These are phyloP conservation scores for Camarhynchus parvulus DNA, from an alignment of 2,113 vertebrate species.

Conservation along the genomic window DNA sequence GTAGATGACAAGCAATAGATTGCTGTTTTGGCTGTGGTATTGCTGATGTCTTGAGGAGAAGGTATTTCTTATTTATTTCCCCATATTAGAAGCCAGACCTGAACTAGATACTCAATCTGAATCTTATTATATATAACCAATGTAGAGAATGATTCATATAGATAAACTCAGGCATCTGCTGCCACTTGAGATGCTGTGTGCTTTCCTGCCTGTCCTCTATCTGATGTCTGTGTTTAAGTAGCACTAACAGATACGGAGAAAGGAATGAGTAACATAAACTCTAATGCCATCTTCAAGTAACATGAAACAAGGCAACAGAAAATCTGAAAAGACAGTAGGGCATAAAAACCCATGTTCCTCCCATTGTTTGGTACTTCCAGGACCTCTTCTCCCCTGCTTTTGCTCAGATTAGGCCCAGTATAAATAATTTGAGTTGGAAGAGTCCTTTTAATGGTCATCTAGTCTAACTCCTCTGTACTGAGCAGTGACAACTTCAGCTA, in stretches of 20 bases:
- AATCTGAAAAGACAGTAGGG: not conserved
- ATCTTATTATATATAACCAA: not conserved
- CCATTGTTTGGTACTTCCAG: not conserved
- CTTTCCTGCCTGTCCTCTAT: not conserved
- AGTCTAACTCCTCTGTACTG: not conserved
- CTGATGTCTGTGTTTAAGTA: not conserved
- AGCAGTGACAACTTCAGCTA: not conserved
- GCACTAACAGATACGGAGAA: not conserved
- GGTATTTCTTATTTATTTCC: not conserved
- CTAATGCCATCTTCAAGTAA: not conserved
- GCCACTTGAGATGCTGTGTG: not conserved
- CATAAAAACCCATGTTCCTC: not conserved
- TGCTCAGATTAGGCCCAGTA: not conserved
- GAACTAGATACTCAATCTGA: not conserved
- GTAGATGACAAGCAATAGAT: not conserved
- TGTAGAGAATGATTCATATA: not conserved
- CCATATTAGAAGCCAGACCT: not conserved
- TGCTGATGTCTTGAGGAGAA: not conserved
- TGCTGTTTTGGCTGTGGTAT: not conserved
- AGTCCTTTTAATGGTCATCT: not conserved
- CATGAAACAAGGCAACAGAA: not conserved
- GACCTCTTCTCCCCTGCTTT: rapidly evolving
- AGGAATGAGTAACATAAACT: not conserved
- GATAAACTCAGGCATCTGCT: not conserved
- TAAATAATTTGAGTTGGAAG: not conserved